A percentile compares a stretch with the other conserved stretches of the same genome.
phyloP scores from a whole-genome alignment of 2,113 vertebrate species.

The Trogon melanurus region DNA sequence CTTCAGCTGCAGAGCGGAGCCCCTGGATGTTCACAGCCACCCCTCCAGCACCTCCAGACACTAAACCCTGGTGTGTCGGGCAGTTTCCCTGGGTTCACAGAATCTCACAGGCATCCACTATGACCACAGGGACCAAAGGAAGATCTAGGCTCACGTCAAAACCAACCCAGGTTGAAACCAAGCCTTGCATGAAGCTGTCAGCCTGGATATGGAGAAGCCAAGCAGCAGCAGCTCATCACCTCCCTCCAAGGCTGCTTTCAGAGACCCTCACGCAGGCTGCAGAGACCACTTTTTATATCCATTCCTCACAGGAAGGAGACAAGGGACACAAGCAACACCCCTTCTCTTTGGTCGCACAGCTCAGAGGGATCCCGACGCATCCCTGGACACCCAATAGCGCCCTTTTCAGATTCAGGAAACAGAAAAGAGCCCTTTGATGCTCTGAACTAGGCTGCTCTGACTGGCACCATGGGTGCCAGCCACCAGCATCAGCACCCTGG shows the following conservation, averaged over 20 bases:
- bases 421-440: fast-evolving
- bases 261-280: neutral
- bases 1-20: neutral
- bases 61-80: too few relatives aligned
- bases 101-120: neutral
- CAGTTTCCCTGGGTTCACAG: fast-evolving
- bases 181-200: neutral
- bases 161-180: neutral
- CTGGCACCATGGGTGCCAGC: neutral
- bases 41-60: neutral
- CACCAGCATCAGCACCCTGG: neutral
- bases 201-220: neutral
- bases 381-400: neutral
- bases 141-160: neutral
- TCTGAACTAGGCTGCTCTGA: neutral
- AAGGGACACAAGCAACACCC: neutral
- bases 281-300: neutral
- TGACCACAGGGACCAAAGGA: neutral
- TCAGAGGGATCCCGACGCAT: neutral
- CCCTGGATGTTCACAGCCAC: fast-evolving
- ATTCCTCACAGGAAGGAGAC: neutral
- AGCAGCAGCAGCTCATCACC: neutral
- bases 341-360: neutral
- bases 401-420: neutral
- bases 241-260: neutral